Conservation (phyloP, 1,140 invertebrate genomes). For the Drosophila littoralis region DNA sequence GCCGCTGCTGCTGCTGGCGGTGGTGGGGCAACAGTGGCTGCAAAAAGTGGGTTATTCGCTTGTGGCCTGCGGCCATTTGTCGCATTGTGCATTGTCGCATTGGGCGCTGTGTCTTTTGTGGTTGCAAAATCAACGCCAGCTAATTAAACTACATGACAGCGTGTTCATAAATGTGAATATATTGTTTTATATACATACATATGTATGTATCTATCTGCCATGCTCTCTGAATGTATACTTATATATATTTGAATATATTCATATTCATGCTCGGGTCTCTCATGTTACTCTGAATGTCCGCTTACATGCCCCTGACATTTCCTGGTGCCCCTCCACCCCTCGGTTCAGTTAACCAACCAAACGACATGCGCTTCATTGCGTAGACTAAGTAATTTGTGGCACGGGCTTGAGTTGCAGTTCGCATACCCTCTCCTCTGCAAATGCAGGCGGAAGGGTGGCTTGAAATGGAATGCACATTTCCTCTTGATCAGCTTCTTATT, state of each 20-base stretch:
- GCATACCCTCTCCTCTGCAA: slow-evolving; percentile 1
- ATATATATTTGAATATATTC: slow-evolving; percentile 8
- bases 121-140: slow-evolving; percentile 49
- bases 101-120: slow-evolving; percentile 22
- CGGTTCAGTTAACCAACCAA: not conserved
- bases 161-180: slow-evolving; percentile 50
- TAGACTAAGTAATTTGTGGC: slow-evolving; percentile 46
- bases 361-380: slow-evolving; percentile 44
- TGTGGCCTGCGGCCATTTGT: slow-evolving; percentile 48
- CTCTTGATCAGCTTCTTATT: too few relatives aligned
- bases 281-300: slow-evolving; percentile 32
- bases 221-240: slow-evolving; percentile 1
- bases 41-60: slow-evolving; percentile 35
- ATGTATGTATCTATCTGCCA: slow-evolving; percentile 1
- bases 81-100: slow-evolving; percentile 30
- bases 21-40: not conserved
- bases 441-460: too few relatives aligned
- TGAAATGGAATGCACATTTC: too few relatives aligned
- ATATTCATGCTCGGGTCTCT: slow-evolving; percentile 7
- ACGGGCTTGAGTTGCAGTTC: slow-evolving; percentile 26
- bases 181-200: slow-evolving; percentile 10
- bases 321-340: not conserved
- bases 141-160: slow-evolving; percentile 52
- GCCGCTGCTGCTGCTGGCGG: too few relatives aligned
- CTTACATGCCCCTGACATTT: slow-evolving; percentile 42